These are phyloP conservation scores for Seladonia tumulorum DNA, from an alignment of 2,888 invertebrate genomes.

Conservation along the genomic window DNA sequence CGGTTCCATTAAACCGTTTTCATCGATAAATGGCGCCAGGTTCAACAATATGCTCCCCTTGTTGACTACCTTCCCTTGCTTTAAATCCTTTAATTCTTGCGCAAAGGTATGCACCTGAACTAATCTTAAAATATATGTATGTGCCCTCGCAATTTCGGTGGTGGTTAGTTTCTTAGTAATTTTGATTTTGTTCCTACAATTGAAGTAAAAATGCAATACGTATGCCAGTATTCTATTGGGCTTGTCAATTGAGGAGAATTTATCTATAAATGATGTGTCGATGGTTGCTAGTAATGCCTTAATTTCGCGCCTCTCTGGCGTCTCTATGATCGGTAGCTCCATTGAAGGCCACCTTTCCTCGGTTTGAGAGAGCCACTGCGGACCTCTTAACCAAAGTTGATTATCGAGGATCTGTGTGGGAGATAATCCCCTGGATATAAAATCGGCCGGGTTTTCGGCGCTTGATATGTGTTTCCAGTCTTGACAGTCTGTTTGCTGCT, in stretches of 20 bases:
- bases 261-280: not conserved
- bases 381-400: no score
- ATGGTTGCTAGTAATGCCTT: not conserved
- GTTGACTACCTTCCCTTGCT: not conserved
- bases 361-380: no score
- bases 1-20: not conserved
- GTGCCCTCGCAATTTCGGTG: not conserved
- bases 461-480: no score
- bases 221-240: not conserved
- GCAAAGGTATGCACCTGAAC: not conserved
- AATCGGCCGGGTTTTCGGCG: no score
- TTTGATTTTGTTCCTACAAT: not conserved
- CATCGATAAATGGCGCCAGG: not conserved
- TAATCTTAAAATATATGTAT: not conserved
- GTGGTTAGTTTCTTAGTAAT: not conserved
- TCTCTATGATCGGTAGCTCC: not conserved
- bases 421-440: no score
- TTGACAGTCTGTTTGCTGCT: no score
- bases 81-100: constrained; percentile 1
- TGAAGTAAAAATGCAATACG: not conserved
- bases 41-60: not conserved
- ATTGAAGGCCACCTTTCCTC: no score
- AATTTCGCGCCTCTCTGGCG: not conserved
- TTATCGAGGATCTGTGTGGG: no score
- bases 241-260: not conserved